Conservation (phyloP, 2,113 vertebrate genomes). For the Brachyhypopomus occidentalis region DNA sequence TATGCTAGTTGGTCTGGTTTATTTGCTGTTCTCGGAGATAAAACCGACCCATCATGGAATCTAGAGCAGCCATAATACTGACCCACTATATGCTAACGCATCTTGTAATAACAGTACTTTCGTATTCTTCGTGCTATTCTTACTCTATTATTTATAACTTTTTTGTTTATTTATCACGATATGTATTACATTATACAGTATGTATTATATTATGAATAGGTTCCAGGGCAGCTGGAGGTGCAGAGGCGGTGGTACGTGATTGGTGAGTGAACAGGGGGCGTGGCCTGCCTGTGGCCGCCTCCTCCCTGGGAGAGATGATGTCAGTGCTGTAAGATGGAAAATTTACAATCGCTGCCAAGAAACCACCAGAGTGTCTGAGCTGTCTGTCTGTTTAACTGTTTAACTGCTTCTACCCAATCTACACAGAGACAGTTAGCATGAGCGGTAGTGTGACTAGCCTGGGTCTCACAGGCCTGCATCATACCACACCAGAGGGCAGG, state of each 20-base stretch:
- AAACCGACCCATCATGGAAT: neutral
- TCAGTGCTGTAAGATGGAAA: neutral
- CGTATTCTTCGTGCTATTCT: too few relatives aligned
- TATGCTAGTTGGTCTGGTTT: neutral
- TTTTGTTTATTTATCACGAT: too few relatives aligned
- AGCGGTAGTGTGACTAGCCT: neutral
- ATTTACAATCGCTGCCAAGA: too few relatives aligned
- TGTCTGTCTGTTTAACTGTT: too few relatives aligned
- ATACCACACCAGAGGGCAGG: neutral
- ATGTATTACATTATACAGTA: neutral
- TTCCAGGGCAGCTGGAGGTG: neutral
- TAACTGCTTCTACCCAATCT: neutral
- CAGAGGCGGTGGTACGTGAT: neutral
- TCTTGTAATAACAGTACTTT: too few relatives aligned
- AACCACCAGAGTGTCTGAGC: too few relatives aligned
- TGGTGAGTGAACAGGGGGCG: neutral
- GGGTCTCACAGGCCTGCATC: neutral
- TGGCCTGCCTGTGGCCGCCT: neutral
- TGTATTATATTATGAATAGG: neutral
- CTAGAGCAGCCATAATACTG: too few relatives aligned
- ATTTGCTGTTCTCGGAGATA: neutral
- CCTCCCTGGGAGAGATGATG: conserved; percentile 27
- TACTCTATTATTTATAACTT: too few relatives aligned
- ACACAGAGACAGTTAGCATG: neutral
- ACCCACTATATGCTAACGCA: too few relatives aligned